Conservation (phyloP, 2,797 vertebrate species). For the Myoxocephalus aenaeus region DNA sequence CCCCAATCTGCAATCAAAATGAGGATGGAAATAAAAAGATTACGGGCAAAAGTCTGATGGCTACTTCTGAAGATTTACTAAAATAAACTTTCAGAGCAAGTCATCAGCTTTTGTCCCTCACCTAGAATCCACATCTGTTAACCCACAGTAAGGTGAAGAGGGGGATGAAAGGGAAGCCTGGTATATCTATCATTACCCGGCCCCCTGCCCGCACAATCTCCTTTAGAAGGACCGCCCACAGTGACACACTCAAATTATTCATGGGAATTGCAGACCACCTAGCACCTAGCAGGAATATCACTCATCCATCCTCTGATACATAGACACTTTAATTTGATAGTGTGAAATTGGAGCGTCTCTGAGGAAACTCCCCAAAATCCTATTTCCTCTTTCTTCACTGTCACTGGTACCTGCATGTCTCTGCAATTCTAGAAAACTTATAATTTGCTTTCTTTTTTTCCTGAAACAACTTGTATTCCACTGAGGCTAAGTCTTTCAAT, state of each 20-base stretch:
- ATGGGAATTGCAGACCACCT: conserved; percentile 77
- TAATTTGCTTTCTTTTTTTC: conserved; percentile 44
- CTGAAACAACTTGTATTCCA: conserved; percentile 6
- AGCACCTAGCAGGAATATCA: conserved; percentile 74
- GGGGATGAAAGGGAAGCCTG: conserved; percentile 62
- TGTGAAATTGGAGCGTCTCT: conserved; percentile 76
- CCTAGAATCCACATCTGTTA: conserved; percentile 52
- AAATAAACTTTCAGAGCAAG: conserved; percentile 6
- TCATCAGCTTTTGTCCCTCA: conserved; percentile 4
- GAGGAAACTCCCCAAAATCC: conserved; percentile 71
- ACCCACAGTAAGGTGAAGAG: conserved; percentile 49
- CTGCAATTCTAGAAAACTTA: conserved; percentile 41
- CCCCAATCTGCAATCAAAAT: conserved; percentile 19
- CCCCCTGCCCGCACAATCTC: conserved; percentile 72
- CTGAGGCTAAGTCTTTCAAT: conserved; percentile 7
- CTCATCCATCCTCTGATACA: conserved; percentile 76
- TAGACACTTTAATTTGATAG: conserved; percentile 78
- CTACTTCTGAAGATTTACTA: not conserved
- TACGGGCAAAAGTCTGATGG: not conserved
- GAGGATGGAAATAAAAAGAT: not conserved
- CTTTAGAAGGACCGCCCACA: conserved; percentile 66
- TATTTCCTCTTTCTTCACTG: conserved; percentile 65
- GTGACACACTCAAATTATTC: conserved; percentile 81
- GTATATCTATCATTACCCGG: conserved; percentile 77
- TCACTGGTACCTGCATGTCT: conserved; percentile 34